A percentile compares a stretch with the other conserved stretches of the same genome.
Conservation (phyloP, 2,797 vertebrate genomes). For the Lacerta bilineata region DNA sequence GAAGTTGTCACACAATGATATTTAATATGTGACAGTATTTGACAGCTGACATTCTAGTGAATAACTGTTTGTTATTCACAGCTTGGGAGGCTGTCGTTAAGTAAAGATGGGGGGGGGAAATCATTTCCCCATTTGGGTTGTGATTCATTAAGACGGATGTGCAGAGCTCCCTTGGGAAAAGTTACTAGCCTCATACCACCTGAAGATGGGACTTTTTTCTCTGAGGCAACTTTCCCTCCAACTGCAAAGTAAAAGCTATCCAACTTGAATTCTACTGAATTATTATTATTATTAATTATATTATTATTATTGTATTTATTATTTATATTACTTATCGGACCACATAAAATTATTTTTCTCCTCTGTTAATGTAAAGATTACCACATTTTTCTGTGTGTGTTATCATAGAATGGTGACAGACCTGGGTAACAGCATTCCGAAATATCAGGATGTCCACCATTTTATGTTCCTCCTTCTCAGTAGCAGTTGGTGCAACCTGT, state of each 20-base stretch:
- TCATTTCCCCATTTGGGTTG: not conserved
- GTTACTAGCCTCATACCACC: not conserved
- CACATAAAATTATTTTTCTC: not conserved
- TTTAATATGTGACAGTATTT: constrained; percentile 49
- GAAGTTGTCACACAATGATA: constrained; percentile 51
- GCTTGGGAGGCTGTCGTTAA: constrained; percentile 61
- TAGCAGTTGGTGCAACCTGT: too few species aligned
- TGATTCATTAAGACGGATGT: not conserved
- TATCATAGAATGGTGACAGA: not conserved
- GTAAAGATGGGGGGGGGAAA: not conserved
- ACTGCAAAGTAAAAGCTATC: not conserved
- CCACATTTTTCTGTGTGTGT: not conserved
- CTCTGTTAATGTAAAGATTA: not conserved
- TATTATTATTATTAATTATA: not conserved
- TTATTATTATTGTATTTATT: too few species aligned
- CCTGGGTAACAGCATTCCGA: not conserved
- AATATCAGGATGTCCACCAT: not conserved
- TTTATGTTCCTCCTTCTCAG: too few species aligned
- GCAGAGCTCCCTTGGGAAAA: not conserved
- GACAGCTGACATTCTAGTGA: constrained; percentile 41
- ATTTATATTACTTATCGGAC: not conserved
- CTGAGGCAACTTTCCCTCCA: not conserved
- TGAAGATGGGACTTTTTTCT: not conserved
- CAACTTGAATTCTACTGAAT: not conserved
- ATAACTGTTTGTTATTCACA: constrained; percentile 52